Base-by-base conservation (phyloP, 1,140 invertebrate genomes). In the Kradibia gibbosae region DNA sequence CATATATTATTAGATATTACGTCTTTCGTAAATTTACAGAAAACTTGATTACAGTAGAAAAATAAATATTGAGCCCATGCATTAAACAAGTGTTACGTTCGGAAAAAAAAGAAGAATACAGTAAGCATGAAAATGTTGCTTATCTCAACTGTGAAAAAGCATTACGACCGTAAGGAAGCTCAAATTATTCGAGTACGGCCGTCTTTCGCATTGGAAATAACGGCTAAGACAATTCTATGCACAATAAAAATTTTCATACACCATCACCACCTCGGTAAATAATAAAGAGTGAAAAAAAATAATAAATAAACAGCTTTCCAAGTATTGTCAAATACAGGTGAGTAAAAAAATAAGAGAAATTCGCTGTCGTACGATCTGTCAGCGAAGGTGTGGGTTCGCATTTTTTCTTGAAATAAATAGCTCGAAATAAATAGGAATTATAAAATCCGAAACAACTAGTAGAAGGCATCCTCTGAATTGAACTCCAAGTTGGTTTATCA, bases 71-170 rank as follows among this genome's bases (percentile, higher is more conserved):
- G 62, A 82, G 62, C 62, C 73, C 74, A 82, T 78, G 80, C 80
- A 82, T 62, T 78, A 72, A 81, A 81, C 48, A 60, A 81, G 48
- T 76, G 73, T 81, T 76, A 85, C 67, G 78, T 76, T 83, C 13
- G 70, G 77, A 83, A 83, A 72, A 83, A 85, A 81, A 78, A 73
- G 81, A 82, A 80, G 78, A 84, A 82, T 82, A 83, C 67, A 80
- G 71, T 82, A 84, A 84, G 83, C 84, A 80, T 80, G 83, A 85
- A 87, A 80, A 84, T 84, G 60, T 85, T 83, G 72, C 50, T 84
- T 78, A 57, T 48, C 42, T 83, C 60, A 78, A 81, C 79, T 84
- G 76, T 82, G 82, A 84, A 84, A 81, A 84, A 82, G 84, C 82
- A 83, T 84, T 83, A 84, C 82, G 76, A 78, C 65, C 60, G 73